These are phyloP conservation scores for Microcebus tavaratra DNA, from an alignment of 2,113 vertebrate genomes.

Conservation along the genomic window DNA sequence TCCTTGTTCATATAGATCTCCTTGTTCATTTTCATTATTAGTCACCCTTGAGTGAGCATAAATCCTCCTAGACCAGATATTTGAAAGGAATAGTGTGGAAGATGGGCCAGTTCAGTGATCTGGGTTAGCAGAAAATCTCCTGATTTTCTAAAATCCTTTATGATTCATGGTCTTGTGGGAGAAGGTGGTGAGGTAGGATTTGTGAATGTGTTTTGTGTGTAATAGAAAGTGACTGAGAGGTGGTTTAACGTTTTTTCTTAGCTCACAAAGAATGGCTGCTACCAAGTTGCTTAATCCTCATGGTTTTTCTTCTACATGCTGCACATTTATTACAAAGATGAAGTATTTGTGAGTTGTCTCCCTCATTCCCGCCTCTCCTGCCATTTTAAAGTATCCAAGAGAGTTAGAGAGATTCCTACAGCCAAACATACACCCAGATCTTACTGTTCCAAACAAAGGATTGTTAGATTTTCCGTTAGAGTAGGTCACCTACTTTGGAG, in stretches of 20 bases:
- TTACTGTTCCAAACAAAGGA: background rate
- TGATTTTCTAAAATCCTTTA: background rate
- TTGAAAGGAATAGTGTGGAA: background rate
- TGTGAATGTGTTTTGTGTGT: background rate
- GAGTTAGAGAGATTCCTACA: background rate
- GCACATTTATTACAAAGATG: conserved; percentile 11
- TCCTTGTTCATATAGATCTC: background rate
- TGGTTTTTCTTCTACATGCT: background rate
- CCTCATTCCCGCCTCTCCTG: background rate
- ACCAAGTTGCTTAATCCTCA: background rate
- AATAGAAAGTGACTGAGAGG: background rate
- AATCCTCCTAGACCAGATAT: background rate
- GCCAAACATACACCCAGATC: background rate
- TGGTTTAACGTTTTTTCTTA: background rate
- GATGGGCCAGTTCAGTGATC: background rate
- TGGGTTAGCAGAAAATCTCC: conserved; percentile 5
- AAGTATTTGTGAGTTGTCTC: background rate
- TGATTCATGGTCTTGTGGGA: background rate
- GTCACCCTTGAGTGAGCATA: background rate
- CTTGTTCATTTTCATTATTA: conserved; percentile 41
- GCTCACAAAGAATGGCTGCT: background rate
- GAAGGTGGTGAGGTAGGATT: background rate
- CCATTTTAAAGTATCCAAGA: background rate
- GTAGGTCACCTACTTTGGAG: background rate
- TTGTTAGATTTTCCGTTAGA: background rate